Conservation (phyloP, 2,113 vertebrate genomes). For the Sinocyclocheilus anophthalmus region DNA sequence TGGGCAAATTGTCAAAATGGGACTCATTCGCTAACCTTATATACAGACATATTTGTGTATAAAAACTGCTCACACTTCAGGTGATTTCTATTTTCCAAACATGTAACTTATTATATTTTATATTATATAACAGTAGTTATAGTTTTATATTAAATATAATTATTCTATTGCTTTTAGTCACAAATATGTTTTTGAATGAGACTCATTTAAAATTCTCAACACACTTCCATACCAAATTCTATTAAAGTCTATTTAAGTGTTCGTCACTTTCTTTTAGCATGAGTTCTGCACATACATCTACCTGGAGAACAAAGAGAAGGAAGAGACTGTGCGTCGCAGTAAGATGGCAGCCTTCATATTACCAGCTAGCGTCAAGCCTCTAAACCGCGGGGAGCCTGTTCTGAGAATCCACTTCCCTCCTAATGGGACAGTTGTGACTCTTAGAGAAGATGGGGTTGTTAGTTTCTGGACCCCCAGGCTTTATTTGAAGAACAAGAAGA, state of each 20-base stretch:
- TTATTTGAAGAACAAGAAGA: conserved; percentile 76
- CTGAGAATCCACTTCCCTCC: conserved; percentile 65
- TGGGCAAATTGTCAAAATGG: neutral
- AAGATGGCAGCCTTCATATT: conserved; percentile 74
- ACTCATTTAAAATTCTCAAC: neutral
- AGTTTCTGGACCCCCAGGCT: conserved; percentile 81
- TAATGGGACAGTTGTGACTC: conserved; percentile 73
- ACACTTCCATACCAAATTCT: neutral
- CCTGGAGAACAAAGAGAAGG: conserved; percentile 73
- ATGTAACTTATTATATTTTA: neutral
- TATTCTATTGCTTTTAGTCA: neutral
- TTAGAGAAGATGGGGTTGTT: conserved; percentile 77
- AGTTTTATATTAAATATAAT: neutral
- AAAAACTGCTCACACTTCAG: neutral
- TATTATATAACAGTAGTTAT: neutral
- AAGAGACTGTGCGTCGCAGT: conserved; percentile 59
- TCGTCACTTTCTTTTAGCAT: conserved; percentile 64
- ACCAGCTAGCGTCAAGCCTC: conserved; percentile 67
- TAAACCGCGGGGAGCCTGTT: conserved; percentile 67
- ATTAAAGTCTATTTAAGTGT: neutral
- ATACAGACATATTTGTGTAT: neutral
- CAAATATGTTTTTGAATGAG: neutral
- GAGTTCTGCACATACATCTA: conserved; percentile 80
- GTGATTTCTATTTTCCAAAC: neutral
- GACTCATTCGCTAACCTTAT: neutral